Evolutionary conservation across 2,888 invertebrate species (phyloP), one percentile per base, ranked within the genome.

Genomic region (Cyclophora albipunctata): DNA sequence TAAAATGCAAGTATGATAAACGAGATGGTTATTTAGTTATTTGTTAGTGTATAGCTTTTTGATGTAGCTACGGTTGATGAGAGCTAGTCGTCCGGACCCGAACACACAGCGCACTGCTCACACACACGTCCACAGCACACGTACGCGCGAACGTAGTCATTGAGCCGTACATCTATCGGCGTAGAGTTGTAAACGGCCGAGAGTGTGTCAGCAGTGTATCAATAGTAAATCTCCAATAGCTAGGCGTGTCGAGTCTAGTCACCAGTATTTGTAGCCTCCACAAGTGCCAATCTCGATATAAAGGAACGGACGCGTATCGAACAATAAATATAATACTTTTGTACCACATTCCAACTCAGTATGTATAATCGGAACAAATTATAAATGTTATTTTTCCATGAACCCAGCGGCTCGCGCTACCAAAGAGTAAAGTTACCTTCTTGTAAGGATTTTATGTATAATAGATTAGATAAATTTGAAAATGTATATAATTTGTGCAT

Each of bases 391-490:
- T 76, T 75, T 73, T 73, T 67, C 64, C 73, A 69, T 64, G 60
- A 54, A 73, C 72, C 72, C 66, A 63, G 74, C 71, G 80, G 79
- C 81, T 81, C 80, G 82, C 75, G 79, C 86, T 84, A 88, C 87
- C 87, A 88, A 88, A 88, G 87, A 88, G 73, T 84, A 78, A 77
- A 80, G 87, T 88, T 88, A 88, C 86, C 87, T 81, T 84, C 83
- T 78, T 74, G 71, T 71, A 82, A 80, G 79, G 75, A 73, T 64
- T 82, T 76, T 73, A 75, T 84, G 79, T 85, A 81, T 74, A 74
- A 79, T 83, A 84, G 79, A 71, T 76, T 84, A 83, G 83, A 73
- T 63, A 76, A 80, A 73, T 78, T 74, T 67, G 64, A 43, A 63
- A 75, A 66, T 81, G 79, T 82, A 81, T 76, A 83, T 82, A 81